Base-by-base conservation (phyloP, 2,888 invertebrate species). In the Camptogramma bilineatum region DNA sequence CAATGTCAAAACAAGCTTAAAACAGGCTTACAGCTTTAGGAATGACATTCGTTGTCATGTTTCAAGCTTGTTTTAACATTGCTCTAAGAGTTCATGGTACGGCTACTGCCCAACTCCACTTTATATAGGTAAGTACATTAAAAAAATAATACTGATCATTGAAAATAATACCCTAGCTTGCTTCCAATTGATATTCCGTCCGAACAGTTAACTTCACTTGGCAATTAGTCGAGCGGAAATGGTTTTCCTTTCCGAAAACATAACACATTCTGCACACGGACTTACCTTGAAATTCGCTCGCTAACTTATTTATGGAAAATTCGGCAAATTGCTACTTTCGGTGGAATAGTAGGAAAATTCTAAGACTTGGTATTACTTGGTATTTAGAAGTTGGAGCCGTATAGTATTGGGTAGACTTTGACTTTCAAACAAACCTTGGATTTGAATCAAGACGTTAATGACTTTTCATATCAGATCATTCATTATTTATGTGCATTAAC, bases 191-290 rank as follows among this genome's bases (percentile, higher is more conserved):
- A 56, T 61, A 63, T 65, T 65, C 61, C 5, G 19, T 13, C 24
- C 44, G 24, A 62, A 51, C 46, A 18, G 21, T 28, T 70, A 72
- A 71, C 53, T 50, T 44, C 42, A 24, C 19, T 46, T 64, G 73
- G 74, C 79, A 81, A 80, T 81, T 81, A 80, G 78, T 66, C 47
- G 64, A 68, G 57, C 72, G 71, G 34, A 75, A 78, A 78, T 78
- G 78, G 79, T 79, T 81, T 77, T 77, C 73, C 72, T 66, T 66
- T 65, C 69, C 58, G 57, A 67, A 69, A 70, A 64, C 48, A 71
- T 71, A 73, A 69, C 69, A 78, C 68, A 78, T 76, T 78, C 78
- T 60, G 67, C 71, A 72, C 79, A 79, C 79, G 79, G 64, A 57
- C 63, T 61, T 68, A 75, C 69, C 70, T 71, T 69, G 73, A 66